phyloP scores from a whole-genome alignment of 30 jellyfish, hydroid and myxozoan species.

The Hydra vulgaris region DNA sequence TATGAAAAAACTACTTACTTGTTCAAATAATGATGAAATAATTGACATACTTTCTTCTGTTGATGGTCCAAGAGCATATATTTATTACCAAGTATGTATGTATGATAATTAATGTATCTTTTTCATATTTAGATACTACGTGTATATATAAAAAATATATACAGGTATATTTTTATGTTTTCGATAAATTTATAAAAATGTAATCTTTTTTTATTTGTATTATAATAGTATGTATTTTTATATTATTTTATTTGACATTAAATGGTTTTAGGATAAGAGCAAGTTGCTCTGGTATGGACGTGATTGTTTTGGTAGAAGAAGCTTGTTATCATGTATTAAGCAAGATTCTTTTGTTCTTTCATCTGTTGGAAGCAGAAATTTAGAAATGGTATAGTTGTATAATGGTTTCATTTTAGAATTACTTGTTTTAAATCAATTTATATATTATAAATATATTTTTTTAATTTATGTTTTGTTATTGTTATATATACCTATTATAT shows the following conservation, averaged over 20 bases:
- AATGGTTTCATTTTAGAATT: background rate
- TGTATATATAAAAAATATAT: too few relatives aligned
- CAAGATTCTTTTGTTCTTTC: slow-evolving; percentile 36
- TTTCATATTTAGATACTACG: too few relatives aligned
- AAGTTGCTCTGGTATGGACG: slow-evolving; percentile 80
- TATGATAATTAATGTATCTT: too few relatives aligned
- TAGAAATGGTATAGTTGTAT: slow-evolving; percentile 3
- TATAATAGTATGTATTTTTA: too few relatives aligned
- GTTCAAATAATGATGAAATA: slow-evolving; percentile 10
- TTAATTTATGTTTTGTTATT: too few relatives aligned
- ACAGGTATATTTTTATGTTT: too few relatives aligned
- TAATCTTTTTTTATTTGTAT: too few relatives aligned
- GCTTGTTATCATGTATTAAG: slow-evolving; percentile 31
- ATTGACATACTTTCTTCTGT: slow-evolving; percentile 22
- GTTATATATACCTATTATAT: too few relatives aligned
- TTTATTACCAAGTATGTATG: slow-evolving; percentile 43
- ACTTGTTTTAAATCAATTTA: too few relatives aligned
- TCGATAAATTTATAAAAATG: too few relatives aligned
- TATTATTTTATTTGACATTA: too few relatives aligned
- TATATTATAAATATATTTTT: too few relatives aligned
- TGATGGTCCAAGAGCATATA: slow-evolving; percentile 85
- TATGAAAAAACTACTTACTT: background rate
- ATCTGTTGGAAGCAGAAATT: slow-evolving; percentile 33
- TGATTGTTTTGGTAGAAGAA: slow-evolving; percentile 78
- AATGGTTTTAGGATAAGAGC: slow-evolving; percentile 26